Conservation (phyloP, 2,888 invertebrate genomes). For the Brachyptera putata region DNA sequence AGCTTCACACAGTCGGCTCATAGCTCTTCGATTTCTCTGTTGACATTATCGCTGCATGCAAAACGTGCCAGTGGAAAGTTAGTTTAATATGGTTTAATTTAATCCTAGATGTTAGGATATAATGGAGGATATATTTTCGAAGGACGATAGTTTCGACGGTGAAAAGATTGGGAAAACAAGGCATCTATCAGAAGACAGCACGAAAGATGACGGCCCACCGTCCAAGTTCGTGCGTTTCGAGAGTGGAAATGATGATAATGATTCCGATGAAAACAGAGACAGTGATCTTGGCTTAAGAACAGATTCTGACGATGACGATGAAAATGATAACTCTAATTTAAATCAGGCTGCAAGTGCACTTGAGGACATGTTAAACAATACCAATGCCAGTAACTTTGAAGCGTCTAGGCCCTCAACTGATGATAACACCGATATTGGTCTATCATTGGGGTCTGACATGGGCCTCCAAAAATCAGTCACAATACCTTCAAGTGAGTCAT, state of each 20-base stretch:
- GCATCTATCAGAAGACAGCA: no score
- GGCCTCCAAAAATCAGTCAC: slow-evolving; percentile 12
- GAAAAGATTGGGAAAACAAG: no score
- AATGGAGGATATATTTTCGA: no score
- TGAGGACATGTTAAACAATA: slow-evolving; percentile 30
- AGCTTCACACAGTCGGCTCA: no score
- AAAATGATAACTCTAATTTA: slow-evolving; percentile 24
- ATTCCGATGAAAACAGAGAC: slow-evolving; percentile 23
- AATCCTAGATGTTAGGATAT: no score
- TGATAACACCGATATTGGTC: neutral
- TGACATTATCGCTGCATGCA: no score
- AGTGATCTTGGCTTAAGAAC: slow-evolving; percentile 18
- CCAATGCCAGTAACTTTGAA: neutral
- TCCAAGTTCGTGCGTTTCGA: slow-evolving; percentile 13
- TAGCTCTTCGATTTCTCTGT: no score
- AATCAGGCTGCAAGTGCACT: slow-evolving; percentile 27
- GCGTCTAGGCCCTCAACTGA: neutral
- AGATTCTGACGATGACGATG: slow-evolving; percentile 26
- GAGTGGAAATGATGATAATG: slow-evolving; percentile 23
- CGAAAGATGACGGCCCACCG: neutral
- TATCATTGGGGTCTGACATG: slow-evolving; percentile 6
- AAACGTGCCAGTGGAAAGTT: no score
- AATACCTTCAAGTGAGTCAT: neutral
- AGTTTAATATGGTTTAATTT: no score
- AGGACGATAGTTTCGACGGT: no score